Conservation (phyloP, 2,888 invertebrate genomes). For the Agonopterix subpropinquella region DNA sequence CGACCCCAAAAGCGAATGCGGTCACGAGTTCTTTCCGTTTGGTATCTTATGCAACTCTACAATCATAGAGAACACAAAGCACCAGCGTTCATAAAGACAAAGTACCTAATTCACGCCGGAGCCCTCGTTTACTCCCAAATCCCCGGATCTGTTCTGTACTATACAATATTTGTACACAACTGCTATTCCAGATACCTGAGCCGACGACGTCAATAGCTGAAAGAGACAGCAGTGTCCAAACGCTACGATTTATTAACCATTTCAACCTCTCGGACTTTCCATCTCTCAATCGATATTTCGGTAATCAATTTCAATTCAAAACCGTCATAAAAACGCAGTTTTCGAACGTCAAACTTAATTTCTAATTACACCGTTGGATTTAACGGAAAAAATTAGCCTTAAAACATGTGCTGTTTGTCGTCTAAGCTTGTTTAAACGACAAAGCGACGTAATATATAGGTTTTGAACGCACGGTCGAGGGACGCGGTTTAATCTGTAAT, state of each 20-base stretch:
- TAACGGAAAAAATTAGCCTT: slow-evolving; percentile 69
- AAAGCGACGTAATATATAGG: slow-evolving; percentile 58
- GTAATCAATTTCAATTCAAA: not conserved
- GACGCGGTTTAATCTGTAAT: slow-evolving; percentile 69
- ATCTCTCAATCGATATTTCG: slow-evolving; percentile 19
- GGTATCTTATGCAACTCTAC: too few species aligned
- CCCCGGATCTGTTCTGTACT: not conserved
- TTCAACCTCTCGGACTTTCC: slow-evolving; percentile 43
- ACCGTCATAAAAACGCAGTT: not conserved
- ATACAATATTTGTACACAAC: not conserved
- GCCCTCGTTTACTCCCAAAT: too few species aligned
- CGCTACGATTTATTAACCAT: slow-evolving; percentile 50
- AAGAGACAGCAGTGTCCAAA: slow-evolving; percentile 53
- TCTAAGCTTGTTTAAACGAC: slow-evolving; percentile 46
- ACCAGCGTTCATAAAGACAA: too few species aligned
- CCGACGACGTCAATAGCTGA: slow-evolving; percentile 12
- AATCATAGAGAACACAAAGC: too few species aligned
- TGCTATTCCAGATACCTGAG: too few species aligned
- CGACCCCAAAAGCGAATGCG: too few species aligned
- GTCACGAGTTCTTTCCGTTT: too few species aligned
- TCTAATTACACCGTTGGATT: slow-evolving; percentile 47
- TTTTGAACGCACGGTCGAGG: slow-evolving; percentile 54
- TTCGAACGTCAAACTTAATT: not conserved
- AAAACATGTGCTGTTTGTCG: slow-evolving; percentile 67
- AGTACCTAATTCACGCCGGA: too few species aligned